Base-by-base conservation (phyloP, 1,140 invertebrate species). In the Chlorops oryzae region DNA sequence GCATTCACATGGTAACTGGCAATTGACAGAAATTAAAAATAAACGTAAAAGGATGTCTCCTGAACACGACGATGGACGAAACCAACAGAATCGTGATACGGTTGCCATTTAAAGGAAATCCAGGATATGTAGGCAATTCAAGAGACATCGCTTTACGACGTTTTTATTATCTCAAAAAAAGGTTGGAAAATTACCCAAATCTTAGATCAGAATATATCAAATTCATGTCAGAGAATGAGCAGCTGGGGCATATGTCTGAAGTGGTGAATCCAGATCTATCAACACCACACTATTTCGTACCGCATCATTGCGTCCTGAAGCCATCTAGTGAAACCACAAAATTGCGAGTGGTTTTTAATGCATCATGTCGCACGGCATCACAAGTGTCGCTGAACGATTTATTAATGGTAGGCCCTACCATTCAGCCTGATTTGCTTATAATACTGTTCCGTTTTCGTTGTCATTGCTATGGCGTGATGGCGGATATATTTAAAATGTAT, bases 401-500 rank as follows among this genome's bases (percentile, higher is more conserved):
- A 7, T 56, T 67, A 15, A 52, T 61, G 15, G 56, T 61, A 5
- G 74, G 73, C 1, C 68, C 72, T 2, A 62, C 48, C 3, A 52
- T 75, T 12, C 74, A 76, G 44, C 51, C 66, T 23, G 72, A 75
- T 23, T 44, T 77, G 15, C 75, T 24, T 22, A 32, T 40, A 76
- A n/a, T 75, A 22, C 22, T 77, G 22, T 15, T 72, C 0, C 54
- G 66, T 18, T 78, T 77, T 56, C 52, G 73, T 23, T 52, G 48
- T 13, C 59, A 69, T 43, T 47, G 50, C 23, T 58, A 65, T 37
- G 63, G 61, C 1, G 27, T 76, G 2, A 58, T 58, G 2, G 61
- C 56, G 5, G 74, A 76, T 41, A 61, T 74, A 32, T 50, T 52
- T 39, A 72, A 73, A 53, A 75, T 75, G 73, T 78, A 73, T 46